phyloP scores from a whole-genome alignment of 2,888 invertebrate genomes.

The Schizaphis graminum region DNA sequence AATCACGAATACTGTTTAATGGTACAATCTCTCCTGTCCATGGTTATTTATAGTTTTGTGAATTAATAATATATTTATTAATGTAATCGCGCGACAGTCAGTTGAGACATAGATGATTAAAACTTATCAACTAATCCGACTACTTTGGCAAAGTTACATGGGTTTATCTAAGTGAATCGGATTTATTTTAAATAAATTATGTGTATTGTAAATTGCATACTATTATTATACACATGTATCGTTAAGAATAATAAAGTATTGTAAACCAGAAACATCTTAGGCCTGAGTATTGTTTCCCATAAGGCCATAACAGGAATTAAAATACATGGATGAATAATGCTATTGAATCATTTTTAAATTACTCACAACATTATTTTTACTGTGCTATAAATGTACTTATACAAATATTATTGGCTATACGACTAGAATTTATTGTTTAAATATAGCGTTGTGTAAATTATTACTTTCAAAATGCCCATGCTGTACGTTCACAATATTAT shows the following conservation, averaged over 20 bases:
- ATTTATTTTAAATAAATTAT: background rate
- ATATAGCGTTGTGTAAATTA: background rate
- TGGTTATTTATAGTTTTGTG: background rate
- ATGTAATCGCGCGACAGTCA: background rate
- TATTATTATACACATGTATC: background rate
- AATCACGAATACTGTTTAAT: background rate
- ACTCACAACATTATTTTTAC: background rate
- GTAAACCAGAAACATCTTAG: background rate
- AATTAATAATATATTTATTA: background rate
- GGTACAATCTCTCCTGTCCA: background rate
- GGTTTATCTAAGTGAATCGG: background rate
- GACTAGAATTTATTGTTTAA: background rate
- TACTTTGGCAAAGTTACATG: background rate
- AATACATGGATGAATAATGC: background rate
- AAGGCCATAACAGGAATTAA: background rate
- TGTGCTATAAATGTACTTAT: background rate
- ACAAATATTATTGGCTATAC: background rate
- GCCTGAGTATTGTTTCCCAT: background rate
- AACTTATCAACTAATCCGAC: background rate
- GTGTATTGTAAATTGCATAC: background rate
- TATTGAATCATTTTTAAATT: background rate
- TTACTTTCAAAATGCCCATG: background rate
- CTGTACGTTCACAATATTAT: background rate
- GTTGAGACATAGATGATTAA: background rate
- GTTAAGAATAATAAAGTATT: background rate